Evolutionary conservation across 2,888 invertebrate species (phyloP).

Genomic region (Leuctra nigra): DNA sequence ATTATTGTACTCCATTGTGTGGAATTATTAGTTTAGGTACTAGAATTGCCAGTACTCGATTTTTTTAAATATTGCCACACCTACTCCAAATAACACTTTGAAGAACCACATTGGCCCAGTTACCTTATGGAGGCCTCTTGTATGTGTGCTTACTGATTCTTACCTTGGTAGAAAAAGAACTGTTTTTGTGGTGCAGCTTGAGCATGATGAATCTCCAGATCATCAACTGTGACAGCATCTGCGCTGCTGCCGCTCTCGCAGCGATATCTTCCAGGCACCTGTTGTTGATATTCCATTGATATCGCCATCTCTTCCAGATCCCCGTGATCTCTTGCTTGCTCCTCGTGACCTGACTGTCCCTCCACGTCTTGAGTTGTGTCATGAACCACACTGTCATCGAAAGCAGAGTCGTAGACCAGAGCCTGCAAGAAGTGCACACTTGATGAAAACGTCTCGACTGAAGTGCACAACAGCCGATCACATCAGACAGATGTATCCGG

Average conservation of each 20-base stretch:
- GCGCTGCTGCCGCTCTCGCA: constrained; percentile 35
- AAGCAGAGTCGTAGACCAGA: constrained; percentile 28
- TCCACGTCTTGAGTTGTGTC: too few relatives aligned
- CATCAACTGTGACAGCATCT: constrained; percentile 37
- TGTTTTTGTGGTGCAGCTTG: constrained; percentile 44
- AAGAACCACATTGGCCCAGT: too few relatives aligned
- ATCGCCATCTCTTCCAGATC: too few relatives aligned
- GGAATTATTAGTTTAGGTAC: too few relatives aligned
- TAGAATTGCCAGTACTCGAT: too few relatives aligned
- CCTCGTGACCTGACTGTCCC: neutral
- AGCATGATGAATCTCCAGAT: constrained; percentile 35
- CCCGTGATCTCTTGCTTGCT: neutral
- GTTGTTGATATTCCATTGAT: too few relatives aligned
- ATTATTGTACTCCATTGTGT: too few relatives aligned
- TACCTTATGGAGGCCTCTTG: too few relatives aligned
- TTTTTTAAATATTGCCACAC: too few relatives aligned
- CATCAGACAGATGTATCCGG: neutral
- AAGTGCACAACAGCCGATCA: neutral
- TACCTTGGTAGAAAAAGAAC: constrained; percentile 81
- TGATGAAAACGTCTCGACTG: neutral
- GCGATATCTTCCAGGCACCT: too few relatives aligned
- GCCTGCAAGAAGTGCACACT: constrained; percentile 17
- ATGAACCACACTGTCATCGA: constrained; percentile 24
- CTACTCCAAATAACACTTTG: too few relatives aligned
- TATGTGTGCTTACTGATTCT: too few relatives aligned